Evolutionary conservation across 2,888 invertebrate genomes (phyloP), one percentile per base, ranked within the genome.

Genomic region (Drosophila multiciliata): DNA sequence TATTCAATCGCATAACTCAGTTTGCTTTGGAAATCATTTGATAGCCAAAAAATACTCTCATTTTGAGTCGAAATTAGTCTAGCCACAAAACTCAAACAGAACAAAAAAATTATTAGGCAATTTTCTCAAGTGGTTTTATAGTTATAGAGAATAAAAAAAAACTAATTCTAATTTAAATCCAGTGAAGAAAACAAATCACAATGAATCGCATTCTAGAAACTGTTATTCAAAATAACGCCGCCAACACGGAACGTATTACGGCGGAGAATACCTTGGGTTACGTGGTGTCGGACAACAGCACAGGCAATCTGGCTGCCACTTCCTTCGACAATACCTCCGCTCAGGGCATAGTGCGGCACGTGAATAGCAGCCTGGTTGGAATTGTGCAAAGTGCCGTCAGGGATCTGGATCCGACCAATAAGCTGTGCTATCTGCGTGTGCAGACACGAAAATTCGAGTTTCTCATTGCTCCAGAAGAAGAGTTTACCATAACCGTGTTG

Each of bases 401-500:
- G 1, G 93, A 93, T 71, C 59, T 93, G 23, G 92, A 93, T 67
- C 80, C 91, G 36, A 78, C 87, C 17, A 92, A 93, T 66, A 87
- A 91, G 59, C 80, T 93, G 12, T 78, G 73, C 45, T 93, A 89
- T 72, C 65, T 93, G 50, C 84, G 93, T 5, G 86, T 93, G n/a
- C 83, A 69, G n/a, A 92, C 93, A 11, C 87, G 89, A 50, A 92
- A 92, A 67, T 82, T 79, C 40, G 93, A 93, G 69, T 92, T 90
- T 70, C 80, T 93, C 12, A 83, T 93, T 33, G 92, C 91, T 0
- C 90, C 92, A 0, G 91, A 92, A 62, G 80, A 88, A 0, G 80
- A 90, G 4, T 92, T 92, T 68, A 93, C 91, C 7, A 87, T 92
- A 53, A 88, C 92, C n/a, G 92, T 92, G 9, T 74, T 91, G 60